Conservation (phyloP, 2,113 vertebrate species). For the Polyodon spathula region DNA sequence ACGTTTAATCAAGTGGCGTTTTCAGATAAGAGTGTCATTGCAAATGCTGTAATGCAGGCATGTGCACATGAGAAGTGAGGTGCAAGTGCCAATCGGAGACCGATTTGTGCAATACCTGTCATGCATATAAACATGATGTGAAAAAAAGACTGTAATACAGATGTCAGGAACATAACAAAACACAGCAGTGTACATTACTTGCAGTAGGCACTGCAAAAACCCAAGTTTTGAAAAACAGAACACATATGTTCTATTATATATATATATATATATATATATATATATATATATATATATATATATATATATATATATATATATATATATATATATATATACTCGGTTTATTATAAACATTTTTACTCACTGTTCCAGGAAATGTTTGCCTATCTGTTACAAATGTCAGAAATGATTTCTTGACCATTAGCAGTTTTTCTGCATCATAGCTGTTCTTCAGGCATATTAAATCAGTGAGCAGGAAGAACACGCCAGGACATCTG, state of each 20-base stretch:
- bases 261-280: no score
- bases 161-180: no score
- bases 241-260: no score
- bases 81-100: constrained; percentile 37
- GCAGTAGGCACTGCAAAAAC: no score
- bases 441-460: constrained; percentile 72
- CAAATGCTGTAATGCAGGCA: constrained; percentile 48
- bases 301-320: no score
- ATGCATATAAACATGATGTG: no score
- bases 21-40: constrained; percentile 48
- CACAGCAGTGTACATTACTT: no score
- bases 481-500: constrained; percentile 79
- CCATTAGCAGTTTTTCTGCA: constrained; percentile 77
- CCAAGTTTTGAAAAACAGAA: no score
- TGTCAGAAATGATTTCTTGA: constrained; percentile 79
- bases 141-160: no score
- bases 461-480: constrained; percentile 74
- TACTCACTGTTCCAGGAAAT: constrained; percentile 17
- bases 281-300: no score
- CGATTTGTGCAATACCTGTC: constrained; percentile 31
- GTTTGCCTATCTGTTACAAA: constrained; percentile 52
- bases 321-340: no score
- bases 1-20: constrained; percentile 55
- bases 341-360: no score
- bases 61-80: constrained; percentile 41